A percentile compares a stretch with the other conserved stretches of the same genome.
phyloP scores from a whole-genome alignment of 2,888 invertebrate genomes.

The Noctua pronuba region DNA sequence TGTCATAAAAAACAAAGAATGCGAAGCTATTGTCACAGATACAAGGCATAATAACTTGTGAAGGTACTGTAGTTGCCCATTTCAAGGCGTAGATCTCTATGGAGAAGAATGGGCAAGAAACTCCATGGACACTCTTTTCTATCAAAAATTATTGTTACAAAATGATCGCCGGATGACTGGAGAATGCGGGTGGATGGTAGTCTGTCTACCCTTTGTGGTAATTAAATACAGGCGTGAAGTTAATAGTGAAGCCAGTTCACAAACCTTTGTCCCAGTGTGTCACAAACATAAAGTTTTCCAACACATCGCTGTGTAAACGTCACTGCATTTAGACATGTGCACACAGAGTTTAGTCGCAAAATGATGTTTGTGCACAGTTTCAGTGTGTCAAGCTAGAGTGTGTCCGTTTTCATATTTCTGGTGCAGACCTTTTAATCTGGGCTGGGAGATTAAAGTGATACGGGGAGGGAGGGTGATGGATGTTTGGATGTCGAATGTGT shows the following conservation, averaged over 20 bases:
- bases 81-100: no score
- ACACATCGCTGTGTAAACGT: slow-evolving; percentile 50
- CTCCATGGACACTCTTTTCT: no score
- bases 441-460: slow-evolving; percentile 32
- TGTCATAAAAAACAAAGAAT: no score
- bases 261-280: slow-evolving; percentile 37
- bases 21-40: no score
- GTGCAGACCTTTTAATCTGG: slow-evolving; percentile 43
- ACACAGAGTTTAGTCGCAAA: slow-evolving; percentile 61
- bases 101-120: no score
- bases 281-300: slow-evolving; percentile 28
- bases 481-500: not conserved
- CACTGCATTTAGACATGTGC: slow-evolving; percentile 54
- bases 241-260: not conserved
- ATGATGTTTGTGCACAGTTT: slow-evolving; percentile 71
- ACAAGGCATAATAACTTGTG: no score
- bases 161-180: no score
- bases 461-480: not conserved
- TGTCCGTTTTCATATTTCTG: slow-evolving; percentile 44
- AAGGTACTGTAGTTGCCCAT: no score
- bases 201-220: no score
- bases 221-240: no score
- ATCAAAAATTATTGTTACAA: no score
- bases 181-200: no score
- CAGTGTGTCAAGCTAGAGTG: slow-evolving; percentile 3